Percentiles rank a stretch among this genome's conserved stretches.
phyloP scores from a whole-genome alignment of 1,140 invertebrate genomes.

The Condylostylus longicornis region DNA sequence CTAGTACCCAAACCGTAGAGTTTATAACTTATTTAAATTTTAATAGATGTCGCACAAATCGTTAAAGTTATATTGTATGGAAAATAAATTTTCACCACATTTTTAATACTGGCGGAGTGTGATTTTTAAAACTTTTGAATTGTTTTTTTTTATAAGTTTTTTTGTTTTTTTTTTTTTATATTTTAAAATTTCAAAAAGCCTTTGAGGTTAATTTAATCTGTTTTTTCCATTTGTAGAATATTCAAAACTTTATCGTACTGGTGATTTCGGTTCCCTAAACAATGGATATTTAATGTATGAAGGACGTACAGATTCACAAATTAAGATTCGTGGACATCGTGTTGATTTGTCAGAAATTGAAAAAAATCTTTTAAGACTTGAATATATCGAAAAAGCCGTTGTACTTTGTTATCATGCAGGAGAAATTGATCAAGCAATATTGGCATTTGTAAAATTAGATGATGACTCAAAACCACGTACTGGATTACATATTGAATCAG shows the following conservation, averaged over 20 bases:
- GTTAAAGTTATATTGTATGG: too few species aligned
- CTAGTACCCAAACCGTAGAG: too few species aligned
- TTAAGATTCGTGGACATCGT: slow-evolving; percentile 72
- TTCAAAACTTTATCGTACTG: slow-evolving; percentile 57
- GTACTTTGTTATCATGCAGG: slow-evolving; percentile 66
- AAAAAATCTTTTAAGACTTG: slow-evolving; percentile 36
- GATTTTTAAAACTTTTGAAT: not conserved
- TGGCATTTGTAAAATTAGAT: slow-evolving; percentile 53
- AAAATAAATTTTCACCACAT: too few species aligned
- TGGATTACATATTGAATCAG: slow-evolving; percentile 45
- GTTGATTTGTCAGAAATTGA: slow-evolving; percentile 75
- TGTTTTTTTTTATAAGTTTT: not conserved
- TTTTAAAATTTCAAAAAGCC: not conserved
- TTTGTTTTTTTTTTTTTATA: slow-evolving; percentile 1
- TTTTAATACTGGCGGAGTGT: too few species aligned
- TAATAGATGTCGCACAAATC: too few species aligned
- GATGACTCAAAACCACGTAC: slow-evolving; percentile 35
- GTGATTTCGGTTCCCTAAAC: slow-evolving; percentile 63
- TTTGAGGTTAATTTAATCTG: not conserved
- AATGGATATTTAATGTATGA: slow-evolving; percentile 58
- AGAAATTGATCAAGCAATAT: slow-evolving; percentile 49
- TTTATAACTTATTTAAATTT: too few species aligned
- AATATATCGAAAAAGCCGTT: slow-evolving; percentile 34
- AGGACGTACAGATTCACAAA: slow-evolving; percentile 69
- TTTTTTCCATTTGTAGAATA: slow-evolving; percentile 39